Evolutionary conservation across 2,113 vertebrate species (phyloP).

Genomic region (Asarcornis scutulata): DNA sequence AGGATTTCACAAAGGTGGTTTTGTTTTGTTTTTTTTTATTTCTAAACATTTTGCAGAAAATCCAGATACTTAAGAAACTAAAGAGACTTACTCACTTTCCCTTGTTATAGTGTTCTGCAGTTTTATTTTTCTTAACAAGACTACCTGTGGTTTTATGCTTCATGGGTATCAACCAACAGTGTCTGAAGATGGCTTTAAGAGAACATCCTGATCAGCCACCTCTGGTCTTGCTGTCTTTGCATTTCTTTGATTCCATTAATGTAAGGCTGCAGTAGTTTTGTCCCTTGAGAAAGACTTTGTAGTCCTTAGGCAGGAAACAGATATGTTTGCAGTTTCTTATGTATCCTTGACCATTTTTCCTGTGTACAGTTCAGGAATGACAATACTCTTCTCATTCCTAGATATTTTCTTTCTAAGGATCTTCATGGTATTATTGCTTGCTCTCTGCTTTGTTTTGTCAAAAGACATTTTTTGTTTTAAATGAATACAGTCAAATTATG

Average conservation of each 20-base stretch:
- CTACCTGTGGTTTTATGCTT: not conserved
- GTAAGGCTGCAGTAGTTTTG: not conserved
- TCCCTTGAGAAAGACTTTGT: constrained; percentile 52
- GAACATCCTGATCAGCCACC: not conserved
- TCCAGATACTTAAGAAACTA: not conserved
- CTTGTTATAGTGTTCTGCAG: not conserved
- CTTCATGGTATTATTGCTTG: not conserved
- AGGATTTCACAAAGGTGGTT: not conserved
- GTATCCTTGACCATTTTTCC: constrained; percentile 73
- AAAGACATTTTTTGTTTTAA: not conserved
- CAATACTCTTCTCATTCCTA: constrained; percentile 56
- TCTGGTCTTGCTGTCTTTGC: not conserved
- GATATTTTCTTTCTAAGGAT: constrained; percentile 60
- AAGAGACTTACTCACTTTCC: not conserved
- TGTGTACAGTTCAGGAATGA: constrained; percentile 59
- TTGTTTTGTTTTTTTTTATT: not conserved
- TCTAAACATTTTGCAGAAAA: not conserved
- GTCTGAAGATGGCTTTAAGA: not conserved
- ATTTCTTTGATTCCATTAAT: constrained; percentile 20
- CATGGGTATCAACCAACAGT: not conserved
- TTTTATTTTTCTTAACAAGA: not conserved
- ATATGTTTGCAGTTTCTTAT: constrained; percentile 39
- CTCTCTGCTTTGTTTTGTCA: not conserved
- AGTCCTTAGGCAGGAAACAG: constrained; percentile 63
- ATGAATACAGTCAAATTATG: not conserved